These are phyloP conservation scores for Calameuta filiformis DNA, from an alignment of 2,888 invertebrate species.

Conservation along the genomic window DNA sequence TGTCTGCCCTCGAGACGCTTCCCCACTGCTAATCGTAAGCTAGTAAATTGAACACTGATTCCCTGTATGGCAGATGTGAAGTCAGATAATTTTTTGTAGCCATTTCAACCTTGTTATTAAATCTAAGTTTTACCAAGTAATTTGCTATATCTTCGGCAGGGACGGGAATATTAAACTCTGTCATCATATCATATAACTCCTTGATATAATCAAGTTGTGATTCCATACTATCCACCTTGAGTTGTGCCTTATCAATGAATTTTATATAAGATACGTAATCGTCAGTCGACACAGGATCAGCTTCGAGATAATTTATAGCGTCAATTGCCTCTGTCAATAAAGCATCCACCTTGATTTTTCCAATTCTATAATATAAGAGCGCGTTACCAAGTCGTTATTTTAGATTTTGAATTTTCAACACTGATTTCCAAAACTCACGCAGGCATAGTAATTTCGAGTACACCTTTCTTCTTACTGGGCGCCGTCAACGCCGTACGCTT, in stretches of 20 bases:
- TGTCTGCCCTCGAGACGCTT: slow-evolving; percentile 76
- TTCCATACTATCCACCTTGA: slow-evolving; percentile 78
- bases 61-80: slow-evolving; percentile 59
- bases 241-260: slow-evolving; percentile 76
- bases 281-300: slow-evolving; percentile 76
- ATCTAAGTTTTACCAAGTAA: slow-evolving; percentile 63
- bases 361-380: slow-evolving; percentile 68
- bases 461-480: slow-evolving; percentile 75
- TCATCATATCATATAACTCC: slow-evolving; percentile 86
- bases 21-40: slow-evolving; percentile 77
- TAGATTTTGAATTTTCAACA: not conserved
- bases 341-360: slow-evolving; percentile 70
- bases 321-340: slow-evolving; percentile 72
- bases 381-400: not conserved
- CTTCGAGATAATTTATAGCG: slow-evolving; percentile 69
- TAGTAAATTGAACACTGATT: slow-evolving; percentile 73
- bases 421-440: slow-evolving; percentile 68
- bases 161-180: slow-evolving; percentile 80
- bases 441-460: slow-evolving; percentile 74
- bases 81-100: not conserved
- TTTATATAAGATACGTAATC: slow-evolving; percentile 79
- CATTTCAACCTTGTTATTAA: slow-evolving; percentile 1
- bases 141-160: slow-evolving; percentile 78
- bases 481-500: slow-evolving; percentile 79
- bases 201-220: slow-evolving; percentile 81